Evolutionary conservation across 1,140 invertebrate genomes (phyloP), one percentile per base, ranked within the genome.

Genomic region (Meloidogyne floridensis): DNA sequence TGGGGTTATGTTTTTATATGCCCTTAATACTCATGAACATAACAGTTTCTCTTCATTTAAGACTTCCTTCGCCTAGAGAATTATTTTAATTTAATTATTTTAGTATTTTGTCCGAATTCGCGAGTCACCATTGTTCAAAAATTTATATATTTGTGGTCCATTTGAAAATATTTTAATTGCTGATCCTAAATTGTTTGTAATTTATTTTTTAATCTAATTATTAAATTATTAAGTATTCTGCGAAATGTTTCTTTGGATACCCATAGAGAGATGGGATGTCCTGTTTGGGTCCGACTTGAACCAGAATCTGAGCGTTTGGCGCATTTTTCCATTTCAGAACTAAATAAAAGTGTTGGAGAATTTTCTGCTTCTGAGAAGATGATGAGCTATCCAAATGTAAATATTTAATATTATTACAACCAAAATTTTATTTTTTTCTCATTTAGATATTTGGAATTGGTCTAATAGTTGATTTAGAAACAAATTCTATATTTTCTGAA

Each of bases 371-470:
- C 59, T 65, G 59, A 65, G 7, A 65, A 65, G n/a, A 65, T 65
- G 72, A 47, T 51, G 72, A 74, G 72, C n/a, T 74, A 74, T 18
- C 53, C 72, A 54, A 74, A 74, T 47, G 72, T 51, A 54, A 54
- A 74, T n/a, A 47, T 74, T 47, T 54, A 32, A n/a, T 53, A 5
- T 13, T 18, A 32, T 53, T 7, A 4, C n/a, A 15, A 18, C 15
- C 20, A n/a, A 18, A 51, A 47, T 74, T 74, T 47, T 10, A 18
- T 71, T 6, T 71, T 71, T 71, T 42, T 47, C 11, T 32, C 15
- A 54, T 18, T 47, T 5, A 74, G 72, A 74, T 74, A 6, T 47
- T 6, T 47, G 72, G 72, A 47, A 47, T 47, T 54, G 72, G 72
- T 18, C 5, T 74, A 51, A 15, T 74, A 7, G n/a, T 74, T 54